These are phyloP conservation scores for Corythaixoides concolor DNA, from an alignment of 2,113 vertebrate genomes.

Conservation along the genomic window DNA sequence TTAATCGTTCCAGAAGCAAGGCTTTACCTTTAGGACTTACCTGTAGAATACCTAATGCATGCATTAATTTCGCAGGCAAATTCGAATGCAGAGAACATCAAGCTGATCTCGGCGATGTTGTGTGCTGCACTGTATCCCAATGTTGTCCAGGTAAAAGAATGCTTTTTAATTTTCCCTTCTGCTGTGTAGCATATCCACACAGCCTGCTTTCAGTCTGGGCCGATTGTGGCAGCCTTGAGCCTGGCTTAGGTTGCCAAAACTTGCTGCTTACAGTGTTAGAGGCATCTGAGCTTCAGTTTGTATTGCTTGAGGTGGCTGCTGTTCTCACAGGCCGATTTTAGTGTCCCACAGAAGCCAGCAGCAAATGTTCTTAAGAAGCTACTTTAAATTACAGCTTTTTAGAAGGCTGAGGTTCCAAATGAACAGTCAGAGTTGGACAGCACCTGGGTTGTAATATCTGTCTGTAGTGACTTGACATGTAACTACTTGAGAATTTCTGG, in stretches of 20 bases:
- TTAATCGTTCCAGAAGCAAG: not conserved
- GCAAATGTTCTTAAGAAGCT: not conserved
- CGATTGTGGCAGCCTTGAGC: not conserved
- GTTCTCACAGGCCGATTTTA: not conserved
- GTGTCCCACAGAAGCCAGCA: not conserved
- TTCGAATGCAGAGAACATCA: conserved; percentile 90
- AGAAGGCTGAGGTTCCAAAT: not conserved
- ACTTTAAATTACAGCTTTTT: not conserved
- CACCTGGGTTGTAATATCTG: not conserved
- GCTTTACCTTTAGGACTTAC: not conserved
- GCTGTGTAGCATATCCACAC: not conserved
- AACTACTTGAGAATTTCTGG: not conserved
- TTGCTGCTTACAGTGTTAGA: not conserved
- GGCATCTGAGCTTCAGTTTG: not conserved
- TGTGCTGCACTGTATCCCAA: conserved; percentile 98
- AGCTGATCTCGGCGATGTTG: conserved; percentile 91
- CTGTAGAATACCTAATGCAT: not conserved
- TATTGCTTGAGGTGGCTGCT: not conserved
- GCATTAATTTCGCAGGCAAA: conserved; percentile 82
- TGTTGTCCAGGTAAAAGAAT: conserved; percentile 88
- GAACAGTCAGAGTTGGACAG: not conserved
- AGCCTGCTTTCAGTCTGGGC: not conserved
- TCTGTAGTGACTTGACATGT: not conserved
- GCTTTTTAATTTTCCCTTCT: not conserved
- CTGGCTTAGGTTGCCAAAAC: not conserved